Conservation (phyloP, 2,113 vertebrate species). For the Acanthisitta chloris region DNA sequence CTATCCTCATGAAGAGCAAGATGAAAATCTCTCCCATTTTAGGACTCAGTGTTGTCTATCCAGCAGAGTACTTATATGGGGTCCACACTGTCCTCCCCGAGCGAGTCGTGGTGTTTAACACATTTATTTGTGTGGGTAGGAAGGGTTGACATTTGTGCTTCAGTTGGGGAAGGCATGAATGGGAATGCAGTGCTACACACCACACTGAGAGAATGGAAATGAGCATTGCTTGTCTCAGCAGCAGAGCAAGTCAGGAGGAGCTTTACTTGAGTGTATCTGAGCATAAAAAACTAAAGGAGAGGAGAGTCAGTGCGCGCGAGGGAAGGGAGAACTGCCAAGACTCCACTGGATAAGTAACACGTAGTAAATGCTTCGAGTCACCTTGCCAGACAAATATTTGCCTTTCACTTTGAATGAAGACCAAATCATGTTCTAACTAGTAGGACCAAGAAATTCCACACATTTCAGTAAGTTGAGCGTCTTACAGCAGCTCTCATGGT, state of each 20-base stretch:
- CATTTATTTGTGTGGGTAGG: not conserved
- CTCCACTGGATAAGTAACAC: constrained; percentile 57
- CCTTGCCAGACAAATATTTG: constrained; percentile 63
- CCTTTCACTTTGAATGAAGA: constrained; percentile 55
- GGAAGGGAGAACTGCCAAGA: constrained; percentile 49
- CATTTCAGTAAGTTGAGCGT: constrained; percentile 22
- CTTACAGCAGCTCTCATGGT: constrained; percentile 11
- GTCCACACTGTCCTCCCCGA: not conserved
- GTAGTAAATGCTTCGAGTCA: constrained; percentile 60
- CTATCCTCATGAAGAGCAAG: accelerated
- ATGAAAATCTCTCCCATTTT: constrained; percentile 22
- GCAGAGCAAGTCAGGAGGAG: not conserved
- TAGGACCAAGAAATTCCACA: constrained; percentile 29
- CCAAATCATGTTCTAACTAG: constrained; percentile 62
- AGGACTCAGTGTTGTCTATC: not conserved
- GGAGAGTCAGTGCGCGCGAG: not conserved
- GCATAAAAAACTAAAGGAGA: not conserved
- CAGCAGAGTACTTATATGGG: not conserved
- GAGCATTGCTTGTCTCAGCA: not conserved
- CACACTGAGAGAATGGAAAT: not conserved
- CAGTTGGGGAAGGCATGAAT: not conserved
- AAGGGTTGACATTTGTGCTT: not conserved
- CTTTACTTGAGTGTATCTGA: not conserved
- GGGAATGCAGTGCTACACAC: not conserved
- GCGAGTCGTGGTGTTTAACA: not conserved